Base-by-base conservation (phyloP, 2,888 invertebrate genomes). In the Xanthia icteritia region DNA sequence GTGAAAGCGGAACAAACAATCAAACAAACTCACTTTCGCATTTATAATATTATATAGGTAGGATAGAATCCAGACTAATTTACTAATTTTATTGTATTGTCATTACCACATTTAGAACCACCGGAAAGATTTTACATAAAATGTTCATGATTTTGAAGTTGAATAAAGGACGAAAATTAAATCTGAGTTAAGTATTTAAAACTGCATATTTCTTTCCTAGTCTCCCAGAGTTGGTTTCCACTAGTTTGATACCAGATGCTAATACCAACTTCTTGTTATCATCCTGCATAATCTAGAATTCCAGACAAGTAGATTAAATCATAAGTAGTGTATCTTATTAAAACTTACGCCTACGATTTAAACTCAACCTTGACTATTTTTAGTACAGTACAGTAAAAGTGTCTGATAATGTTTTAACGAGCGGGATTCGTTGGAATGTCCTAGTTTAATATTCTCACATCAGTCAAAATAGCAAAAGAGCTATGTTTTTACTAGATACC, bases 301-400 rank as follows among this genome's bases (percentile, higher is more conserved):
- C 75, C 48, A 70, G 69, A 45, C 67, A 67, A 31, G 45, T 36
- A 60, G n/a, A 79, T 72, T 60, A 69, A 23, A 23, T 39, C n/a
- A 48, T 66, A 66, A 69, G 61, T 72, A 75, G 68, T 69, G 69
- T 68, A 5, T 36, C 42, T 63, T 81, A 84, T 72, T 76, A 73
- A n/a, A n/a, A 56, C 51, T 27, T 60, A 81, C 45, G 17, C 45
- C 27, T 13, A 39, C 51, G 15, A 45, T 27, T 73, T 31, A 60
- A 45, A 17, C 27, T 31, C 0, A 42, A 61, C n/a, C 65, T 70
- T 56, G 27, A 39, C 58, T 64, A 63, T 67, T 63, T 61, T 27
- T 63, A 61, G 75, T 6, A 39, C 27, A 31, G 31, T 31, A 31
- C 31, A 31, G 31, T 31, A 31, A 61, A 61, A 15, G 15, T n/a